These are phyloP conservation scores for Ophioderma brevispina DNA, from an alignment of 35 echinoderm and acorn worm genomes.

Conservation along the genomic window DNA sequence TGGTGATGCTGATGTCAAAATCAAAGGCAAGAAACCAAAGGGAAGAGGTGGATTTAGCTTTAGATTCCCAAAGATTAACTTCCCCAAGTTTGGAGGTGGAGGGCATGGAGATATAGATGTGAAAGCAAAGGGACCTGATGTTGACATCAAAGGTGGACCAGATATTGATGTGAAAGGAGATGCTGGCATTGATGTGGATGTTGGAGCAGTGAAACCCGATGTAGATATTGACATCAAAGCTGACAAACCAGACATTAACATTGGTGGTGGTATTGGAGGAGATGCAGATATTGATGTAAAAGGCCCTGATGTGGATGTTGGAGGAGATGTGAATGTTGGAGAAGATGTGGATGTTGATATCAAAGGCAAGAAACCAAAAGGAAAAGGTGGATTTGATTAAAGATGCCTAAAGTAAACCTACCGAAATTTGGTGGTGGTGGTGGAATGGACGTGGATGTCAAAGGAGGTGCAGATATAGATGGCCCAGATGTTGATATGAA, in stretches of 20 bases:
- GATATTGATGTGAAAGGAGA: slow-evolving; percentile 19
- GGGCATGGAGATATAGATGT: slow-evolving; percentile 16
- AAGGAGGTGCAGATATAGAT: slow-evolving; percentile 26
- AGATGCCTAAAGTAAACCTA: neutral
- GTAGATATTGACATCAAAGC: slow-evolving; percentile 15
- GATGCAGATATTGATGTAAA: slow-evolving; percentile 22
- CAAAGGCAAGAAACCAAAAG: slow-evolving; percentile 32
- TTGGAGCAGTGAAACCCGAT: slow-evolving; percentile 13
- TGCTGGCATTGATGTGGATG: slow-evolving; percentile 34
- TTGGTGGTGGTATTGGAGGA: slow-evolving; percentile 10
- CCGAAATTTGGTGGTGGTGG: slow-evolving; percentile 30
- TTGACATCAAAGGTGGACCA: neutral
- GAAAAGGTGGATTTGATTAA: neutral
- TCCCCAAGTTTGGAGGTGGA: slow-evolving; percentile 39
- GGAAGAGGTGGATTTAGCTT: slow-evolving; percentile 34
- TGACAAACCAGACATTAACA: slow-evolving; percentile 11
- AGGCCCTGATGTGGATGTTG: slow-evolving; percentile 32
- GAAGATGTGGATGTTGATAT: slow-evolving; percentile 29
- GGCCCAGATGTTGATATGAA: slow-evolving; percentile 70
- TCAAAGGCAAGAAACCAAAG: slow-evolving; percentile 10
- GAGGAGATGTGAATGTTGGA: slow-evolving; percentile 43
- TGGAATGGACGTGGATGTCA: slow-evolving; percentile 20
- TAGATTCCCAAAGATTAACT: slow-evolving; percentile 35
- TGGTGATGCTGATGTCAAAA: neutral
- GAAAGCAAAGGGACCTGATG: slow-evolving; percentile 26